Evolutionary conservation across 92 coral and sea anemone genomes (phyloP), one percentile per base, ranked within the genome.

Genomic region (Blastomussa wellsi): DNA sequence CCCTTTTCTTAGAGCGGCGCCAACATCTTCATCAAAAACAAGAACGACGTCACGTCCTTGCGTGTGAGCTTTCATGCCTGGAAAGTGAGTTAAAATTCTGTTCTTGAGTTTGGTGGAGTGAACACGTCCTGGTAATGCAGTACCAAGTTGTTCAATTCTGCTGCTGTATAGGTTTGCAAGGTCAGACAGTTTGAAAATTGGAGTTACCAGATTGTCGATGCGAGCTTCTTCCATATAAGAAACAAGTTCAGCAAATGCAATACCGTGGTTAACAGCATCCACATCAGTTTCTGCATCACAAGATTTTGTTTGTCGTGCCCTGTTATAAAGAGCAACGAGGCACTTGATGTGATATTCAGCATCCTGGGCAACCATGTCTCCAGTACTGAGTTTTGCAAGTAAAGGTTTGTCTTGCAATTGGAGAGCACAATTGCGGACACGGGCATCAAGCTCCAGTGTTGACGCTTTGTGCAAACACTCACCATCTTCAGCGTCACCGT

Each of bases 341-440:
- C 83, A 49, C 38, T 75, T 47, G 55, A 67, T 57, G 80, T 88
- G 89, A 82, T 90, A 90, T 19, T 38, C 76, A 60, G 91, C 93
- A 28, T 90, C 91, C 82, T 57, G 87, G 37, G 93, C 90, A 72
- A 90, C 85, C 53, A 87, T 79, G 80, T 87, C 90, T 53, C 90
- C 93, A 7, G 81, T 66, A 53, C 89, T 79, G 22, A 90, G 84
- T 79, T 57, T 90, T 10, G 91, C 86, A 41, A 86, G 66, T 70
- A 70, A 32, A 70, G 11, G 49, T 44, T 44, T 44, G 49, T 44
- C 49, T 44, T 44, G 72, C 72, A 67, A 67, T 8, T 67, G 32
- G 20, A 67, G 26, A 67, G 72, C 72, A 67, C 72, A 67, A 42
- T 72, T 44, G 49, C 49, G 49, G 49, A 44, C 49, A 44, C 49